Evolutionary conservation across 2,888 invertebrate genomes (phyloP), one percentile per base, ranked within the genome.

Genomic region (Parnassius apollo): DNA sequence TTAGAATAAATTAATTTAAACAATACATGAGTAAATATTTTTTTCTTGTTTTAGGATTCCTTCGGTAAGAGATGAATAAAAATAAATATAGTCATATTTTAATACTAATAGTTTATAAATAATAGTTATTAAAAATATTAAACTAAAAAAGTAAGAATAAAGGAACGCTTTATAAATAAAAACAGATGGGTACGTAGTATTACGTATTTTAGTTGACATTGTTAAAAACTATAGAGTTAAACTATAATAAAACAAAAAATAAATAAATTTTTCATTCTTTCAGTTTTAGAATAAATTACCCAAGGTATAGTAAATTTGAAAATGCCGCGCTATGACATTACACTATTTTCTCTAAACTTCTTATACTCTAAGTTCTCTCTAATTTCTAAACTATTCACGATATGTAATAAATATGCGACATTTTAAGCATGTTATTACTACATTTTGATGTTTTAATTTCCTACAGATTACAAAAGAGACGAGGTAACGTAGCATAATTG

Each of bases 11-110:
- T 42, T 12, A 11, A n/a, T 61, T 50, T 25, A 49, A 44, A n/a
- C n/a, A n/a, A 13, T 35, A 11, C 12, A 18, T n/a, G 10, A 35
- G 7, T 45, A 18, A 46, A 1, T 25, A 12, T 18, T 9, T 45
- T 48, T 13, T 46, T 46, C 13, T 52, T 65, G 50, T 69, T 69
- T 61, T 69, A 71, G 70, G 52, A 42, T 66, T 2, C 67, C 69
- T 51, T 44, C 67, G 65, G 68, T 71, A 68, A 70, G 71, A 18
- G 56, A 59, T 18, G 42, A 49, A 48, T 53, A 63, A 42, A 48
- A 53, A 64, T 53, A 56, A 59, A 25, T 22, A 49, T 56, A 2
- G 9, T 44, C 11, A 44, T 11, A 46, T 59, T 52, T 60, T 58
- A 35, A 53, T 46, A 56, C 12, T 65, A 44, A 59, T 10, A 45